Evolutionary conservation across 2,888 invertebrate genomes (phyloP), one percentile per base, ranked within the genome.

Genomic region (Polyommatus icarus): DNA sequence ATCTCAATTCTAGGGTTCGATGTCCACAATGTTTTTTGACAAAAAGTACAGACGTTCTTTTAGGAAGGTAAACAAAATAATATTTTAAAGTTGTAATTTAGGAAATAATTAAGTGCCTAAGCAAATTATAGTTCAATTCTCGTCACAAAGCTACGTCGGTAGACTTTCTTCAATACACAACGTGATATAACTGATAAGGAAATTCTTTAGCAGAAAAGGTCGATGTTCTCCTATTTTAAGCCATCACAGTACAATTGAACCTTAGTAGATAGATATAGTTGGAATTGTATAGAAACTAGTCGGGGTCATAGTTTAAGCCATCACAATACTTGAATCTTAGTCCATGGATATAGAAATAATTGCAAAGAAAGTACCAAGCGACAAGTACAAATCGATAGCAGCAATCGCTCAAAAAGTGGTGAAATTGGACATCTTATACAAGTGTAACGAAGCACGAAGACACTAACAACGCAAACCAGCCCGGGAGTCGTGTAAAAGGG

Each of bases 401-500:
- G 54, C 1, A 54, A 67, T 29, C 67, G 5, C 67, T 67, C 67
- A 12, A 67, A 29, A 67, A 29, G 6, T 15, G 67, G 67, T 67
- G 67, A 67, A 67, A 67, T 18, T 67, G 29, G 67, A 67, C 61
- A 67, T 67, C 12, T 15, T 15, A 29, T 36, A 72, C 73, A 12
- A 73, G 12, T 46, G 18, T 76, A 72, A 76, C 73, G 76, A 78
- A 73, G 50, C 50, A 85, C 86, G 84, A 86, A 86, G 84, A 85
- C 85, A 89, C 87, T 87, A 87, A 88, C 85, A 86, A 84, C 86
- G 85, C 85, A 85, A 85, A 88, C 87, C 87, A 87, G 84, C 85
- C 84, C 85, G 84, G 87, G 87, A 88, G 89, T 92, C 90, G 90
- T 89, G 89, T 90, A 88, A 90, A 90, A 90, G 91, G 88, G 89